Conservation (phyloP, 2,888 invertebrate genomes). For the Neoascia interrupta region DNA sequence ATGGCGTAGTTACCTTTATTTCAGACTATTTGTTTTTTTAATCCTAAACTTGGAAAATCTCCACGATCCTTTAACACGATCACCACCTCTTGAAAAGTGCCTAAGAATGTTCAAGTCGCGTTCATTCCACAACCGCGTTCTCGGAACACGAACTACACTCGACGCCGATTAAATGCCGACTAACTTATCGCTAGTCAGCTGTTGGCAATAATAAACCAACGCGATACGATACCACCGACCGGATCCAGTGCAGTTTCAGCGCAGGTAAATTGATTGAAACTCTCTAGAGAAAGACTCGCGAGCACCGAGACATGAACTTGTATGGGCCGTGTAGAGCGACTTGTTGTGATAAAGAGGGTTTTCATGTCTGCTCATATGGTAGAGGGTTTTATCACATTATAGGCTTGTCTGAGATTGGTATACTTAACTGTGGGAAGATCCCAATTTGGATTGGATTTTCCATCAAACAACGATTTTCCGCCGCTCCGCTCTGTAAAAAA, state of each 20-base stretch:
- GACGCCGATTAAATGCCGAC: conserved; percentile 63
- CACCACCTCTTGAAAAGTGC: conserved; percentile 49
- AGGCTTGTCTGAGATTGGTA: too few relatives aligned
- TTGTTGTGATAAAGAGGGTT: conserved; percentile 2
- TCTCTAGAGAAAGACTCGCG: conserved; percentile 30
- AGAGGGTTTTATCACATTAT: too few relatives aligned
- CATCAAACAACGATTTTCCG: too few relatives aligned
- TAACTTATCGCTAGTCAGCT: conserved; percentile 57
- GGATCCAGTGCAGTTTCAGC: conserved; percentile 21
- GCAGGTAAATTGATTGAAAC: conserved; percentile 26
- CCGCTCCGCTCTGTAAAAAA: too few relatives aligned
- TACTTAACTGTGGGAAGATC: too few relatives aligned
- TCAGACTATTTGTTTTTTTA: neutral
- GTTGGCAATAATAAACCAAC: conserved; percentile 48
- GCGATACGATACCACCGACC: conserved; percentile 23
- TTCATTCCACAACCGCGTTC: conserved; percentile 20
- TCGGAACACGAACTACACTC: conserved; percentile 47
- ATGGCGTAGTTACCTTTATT: conserved; percentile 36
- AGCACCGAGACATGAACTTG: too few relatives aligned
- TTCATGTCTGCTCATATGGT: too few relatives aligned
- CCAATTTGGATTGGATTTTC: too few relatives aligned
- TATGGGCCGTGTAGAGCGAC: too few relatives aligned
- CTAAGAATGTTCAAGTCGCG: conserved; percentile 5
- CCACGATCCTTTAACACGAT: conserved; percentile 58
- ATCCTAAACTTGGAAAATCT: conserved; percentile 39